Conservation (phyloP, 1,140 invertebrate species). For the Dreissena polymorpha region DNA sequence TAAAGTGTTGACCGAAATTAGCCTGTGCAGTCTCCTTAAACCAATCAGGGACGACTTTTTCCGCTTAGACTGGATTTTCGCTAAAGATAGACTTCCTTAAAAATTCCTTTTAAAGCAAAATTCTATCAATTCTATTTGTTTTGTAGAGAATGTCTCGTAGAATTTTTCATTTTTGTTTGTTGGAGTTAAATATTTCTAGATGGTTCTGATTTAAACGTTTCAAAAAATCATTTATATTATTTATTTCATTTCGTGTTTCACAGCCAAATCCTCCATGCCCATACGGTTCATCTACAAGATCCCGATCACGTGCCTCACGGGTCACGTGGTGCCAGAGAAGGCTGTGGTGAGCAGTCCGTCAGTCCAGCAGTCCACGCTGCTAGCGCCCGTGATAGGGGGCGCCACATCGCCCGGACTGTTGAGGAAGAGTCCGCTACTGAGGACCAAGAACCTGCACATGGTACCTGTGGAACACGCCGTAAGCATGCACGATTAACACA, state of each 20-base stretch:
- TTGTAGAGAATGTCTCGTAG: too few relatives aligned
- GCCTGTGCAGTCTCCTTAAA: too few relatives aligned
- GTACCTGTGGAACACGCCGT: slow-evolving; percentile 15
- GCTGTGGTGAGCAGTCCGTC: slow-evolving; percentile 32
- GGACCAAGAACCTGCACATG: slow-evolving; percentile 61
- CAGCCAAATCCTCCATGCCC: slow-evolving; percentile 48
- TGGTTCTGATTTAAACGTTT: too few relatives aligned
- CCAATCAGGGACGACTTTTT: too few relatives aligned
- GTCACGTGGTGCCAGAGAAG: slow-evolving; percentile 68
- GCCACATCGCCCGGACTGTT: slow-evolving; percentile 58
- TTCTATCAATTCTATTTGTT: too few relatives aligned
- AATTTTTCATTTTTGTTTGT: too few relatives aligned
- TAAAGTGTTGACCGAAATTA: too few relatives aligned
- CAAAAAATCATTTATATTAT: background rate
- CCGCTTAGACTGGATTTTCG: too few relatives aligned
- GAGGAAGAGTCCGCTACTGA: slow-evolving; percentile 69
- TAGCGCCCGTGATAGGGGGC: slow-evolving; percentile 68
- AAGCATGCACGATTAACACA: too few relatives aligned
- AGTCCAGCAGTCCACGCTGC: slow-evolving; percentile 62
- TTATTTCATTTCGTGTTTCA: slow-evolving; percentile 45
- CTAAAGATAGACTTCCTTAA: too few relatives aligned
- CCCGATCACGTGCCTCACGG: slow-evolving; percentile 73
- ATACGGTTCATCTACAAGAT: slow-evolving; percentile 72
- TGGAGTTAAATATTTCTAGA: too few relatives aligned
- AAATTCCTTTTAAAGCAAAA: too few relatives aligned